Conservation (phyloP, 2,797 vertebrate genomes). For the Danio jaintianensis region DNA sequence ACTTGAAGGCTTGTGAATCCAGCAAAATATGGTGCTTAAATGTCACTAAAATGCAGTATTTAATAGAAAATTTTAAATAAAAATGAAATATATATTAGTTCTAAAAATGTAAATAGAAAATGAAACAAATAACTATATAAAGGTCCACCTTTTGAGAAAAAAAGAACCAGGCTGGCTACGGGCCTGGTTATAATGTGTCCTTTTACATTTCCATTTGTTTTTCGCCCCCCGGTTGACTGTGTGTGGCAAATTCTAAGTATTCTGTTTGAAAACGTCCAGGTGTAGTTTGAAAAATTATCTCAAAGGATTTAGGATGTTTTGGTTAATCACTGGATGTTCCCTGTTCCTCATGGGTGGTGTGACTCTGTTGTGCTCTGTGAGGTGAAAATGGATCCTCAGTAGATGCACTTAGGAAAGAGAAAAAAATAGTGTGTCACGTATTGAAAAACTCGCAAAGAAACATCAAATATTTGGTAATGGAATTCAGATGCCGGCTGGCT, state of each 20-base stretch:
- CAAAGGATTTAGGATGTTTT: slow-evolving; percentile 16
- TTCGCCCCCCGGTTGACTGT: not conserved
- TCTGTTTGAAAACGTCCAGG: slow-evolving; percentile 37
- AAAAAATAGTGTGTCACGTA: slow-evolving; percentile 63
- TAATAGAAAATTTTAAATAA: too few species aligned
- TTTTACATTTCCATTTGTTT: not conserved
- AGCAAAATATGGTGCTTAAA: too few species aligned
- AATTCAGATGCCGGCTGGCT: slow-evolving; percentile 64
- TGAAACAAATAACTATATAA: too few species aligned
- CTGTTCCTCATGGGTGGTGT: slow-evolving; percentile 32
- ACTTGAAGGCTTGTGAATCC: slow-evolving; percentile 40
- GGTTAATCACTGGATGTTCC: slow-evolving; percentile 39
- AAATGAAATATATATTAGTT: too few species aligned
- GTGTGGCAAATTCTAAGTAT: slow-evolving; percentile 19
- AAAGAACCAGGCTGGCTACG: not conserved
- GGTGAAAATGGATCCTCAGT: slow-evolving; percentile 52
- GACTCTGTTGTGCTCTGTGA: slow-evolving; percentile 48
- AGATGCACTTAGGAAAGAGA: slow-evolving; percentile 60
- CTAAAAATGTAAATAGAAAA: too few species aligned
- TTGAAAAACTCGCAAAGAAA: slow-evolving; percentile 64
- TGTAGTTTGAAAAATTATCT: slow-evolving; percentile 22
- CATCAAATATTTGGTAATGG: slow-evolving; percentile 68
- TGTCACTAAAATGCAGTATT: too few species aligned
- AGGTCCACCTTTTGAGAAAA: too few species aligned
- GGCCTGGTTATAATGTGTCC: not conserved